Evolutionary conservation across 2,888 invertebrate species (phyloP).

Genomic region (Eupithecia subumbrata): DNA sequence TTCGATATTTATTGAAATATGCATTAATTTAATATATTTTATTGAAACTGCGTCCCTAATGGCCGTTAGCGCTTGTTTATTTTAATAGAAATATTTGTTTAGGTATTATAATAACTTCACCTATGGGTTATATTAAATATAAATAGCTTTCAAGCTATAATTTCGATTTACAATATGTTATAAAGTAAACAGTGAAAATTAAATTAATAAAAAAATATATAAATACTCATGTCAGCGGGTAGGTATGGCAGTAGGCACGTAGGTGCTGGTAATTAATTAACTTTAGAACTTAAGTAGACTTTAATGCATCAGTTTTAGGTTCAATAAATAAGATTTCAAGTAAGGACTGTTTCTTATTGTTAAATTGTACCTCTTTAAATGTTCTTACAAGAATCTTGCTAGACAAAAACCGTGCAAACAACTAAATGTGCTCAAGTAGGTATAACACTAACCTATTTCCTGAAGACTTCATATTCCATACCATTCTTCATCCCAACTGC

Average conservation of each 20-base stretch:
- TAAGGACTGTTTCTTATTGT: neutral
- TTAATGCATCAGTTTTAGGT: neutral
- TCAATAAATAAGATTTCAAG: neutral
- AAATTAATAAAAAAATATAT: neutral
- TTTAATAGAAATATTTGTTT: conserved; percentile 44
- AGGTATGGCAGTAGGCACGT: neutral
- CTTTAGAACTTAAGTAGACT: neutral
- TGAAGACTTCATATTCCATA: conserved; percentile 52
- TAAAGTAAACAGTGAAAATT: conserved; percentile 8
- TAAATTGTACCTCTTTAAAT: conserved; percentile 8
- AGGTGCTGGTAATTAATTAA: neutral
- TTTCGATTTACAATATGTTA: neutral
- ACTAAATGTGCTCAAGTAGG: conserved; percentile 40
- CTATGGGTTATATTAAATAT: conserved; percentile 4
- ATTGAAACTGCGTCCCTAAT: conserved; percentile 59
- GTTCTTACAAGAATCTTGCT: conserved; percentile 34
- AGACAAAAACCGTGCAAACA: conserved; percentile 34
- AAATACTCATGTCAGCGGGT: neutral
- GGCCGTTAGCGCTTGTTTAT: conserved; percentile 51
- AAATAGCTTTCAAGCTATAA: conserved; percentile 7
- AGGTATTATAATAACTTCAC: conserved; percentile 21
- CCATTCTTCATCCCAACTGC: conserved; percentile 35
- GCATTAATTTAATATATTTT: conserved; percentile 60
- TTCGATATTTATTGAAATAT: conserved; percentile 60
- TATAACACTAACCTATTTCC: conserved; percentile 52